Evolutionary conservation across 1,140 invertebrate genomes (phyloP).

Genomic region (Drosophila trapezifrons): DNA sequence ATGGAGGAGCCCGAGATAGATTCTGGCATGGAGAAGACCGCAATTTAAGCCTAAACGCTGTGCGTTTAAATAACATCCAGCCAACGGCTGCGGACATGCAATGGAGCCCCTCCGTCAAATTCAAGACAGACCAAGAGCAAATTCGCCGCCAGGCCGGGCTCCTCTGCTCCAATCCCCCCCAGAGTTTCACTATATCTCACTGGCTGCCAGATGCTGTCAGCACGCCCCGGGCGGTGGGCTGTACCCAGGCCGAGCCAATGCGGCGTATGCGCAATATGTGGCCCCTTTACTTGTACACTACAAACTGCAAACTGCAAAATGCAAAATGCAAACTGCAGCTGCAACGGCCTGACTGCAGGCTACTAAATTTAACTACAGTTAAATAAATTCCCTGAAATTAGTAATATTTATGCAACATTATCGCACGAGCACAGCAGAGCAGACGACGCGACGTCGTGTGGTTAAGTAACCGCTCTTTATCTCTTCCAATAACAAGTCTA

Average conservation of each 20-base stretch:
- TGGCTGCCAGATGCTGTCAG: conserved; percentile 64
- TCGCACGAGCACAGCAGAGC: conserved; percentile 41
- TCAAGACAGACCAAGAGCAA: conserved; percentile 68
- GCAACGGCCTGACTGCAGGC: conserved; percentile 44
- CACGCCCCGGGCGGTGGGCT: conserved; percentile 64
- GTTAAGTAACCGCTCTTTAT: conserved; percentile 81
- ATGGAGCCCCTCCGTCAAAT: conserved; percentile 55
- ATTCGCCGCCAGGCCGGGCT: conserved; percentile 51
- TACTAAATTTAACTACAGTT: conserved; percentile 76
- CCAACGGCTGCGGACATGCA: conserved; percentile 66
- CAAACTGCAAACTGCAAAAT: conserved; percentile 19
- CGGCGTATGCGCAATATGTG: conserved; percentile 71
- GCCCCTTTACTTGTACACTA: neutral
- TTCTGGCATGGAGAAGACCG: conserved; percentile 55
- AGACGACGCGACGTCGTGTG: conserved; percentile 58
- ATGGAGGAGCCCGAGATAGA: neutral
- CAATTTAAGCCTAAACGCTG: conserved; percentile 81
- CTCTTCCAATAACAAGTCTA: conserved; percentile 79
- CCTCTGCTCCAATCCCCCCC: neutral
- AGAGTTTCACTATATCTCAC: conserved; percentile 10
- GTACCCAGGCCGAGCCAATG: conserved; percentile 29
- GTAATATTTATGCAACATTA: conserved; percentile 81
- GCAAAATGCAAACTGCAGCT: conserved; percentile 7
- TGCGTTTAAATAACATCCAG: conserved; percentile 70
- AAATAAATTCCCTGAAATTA: conserved; percentile 81